Evolutionary conservation across 2,797 vertebrate species (phyloP), one percentile per base, ranked within the genome.

Genomic region (Staurois parvus): DNA sequence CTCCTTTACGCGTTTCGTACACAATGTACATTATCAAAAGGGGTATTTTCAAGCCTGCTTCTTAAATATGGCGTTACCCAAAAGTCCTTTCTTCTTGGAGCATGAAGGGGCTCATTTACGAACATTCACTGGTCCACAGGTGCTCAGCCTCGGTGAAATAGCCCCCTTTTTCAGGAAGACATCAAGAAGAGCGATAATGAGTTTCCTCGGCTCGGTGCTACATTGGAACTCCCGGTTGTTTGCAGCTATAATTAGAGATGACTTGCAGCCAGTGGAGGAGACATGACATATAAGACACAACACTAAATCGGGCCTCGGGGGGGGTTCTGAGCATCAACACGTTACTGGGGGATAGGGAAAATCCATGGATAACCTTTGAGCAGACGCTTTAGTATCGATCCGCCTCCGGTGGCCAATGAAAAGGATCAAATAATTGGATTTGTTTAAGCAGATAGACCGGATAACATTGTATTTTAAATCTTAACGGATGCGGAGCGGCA

Each of bases 341-440:
- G 76, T 85, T 76, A 85, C 66, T 52, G 7, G 19, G n/a, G 19
- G 62, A 82, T 28, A 29, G 28, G 56, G 80, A 67, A 78, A 86
- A 83, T 86, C 79, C 69, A 86, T 82, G 67, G 28, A 29, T 86
- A 69, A 66, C 67, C 84, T 82, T 82, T 86, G 37, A n/a, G 34
- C 30, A 82, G 84, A 66, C 30, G 73, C 66, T 77, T 82, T 62
- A 19, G 66, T 72, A 86, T 86, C 45, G 84, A 82, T 82, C 64
- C 8, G 45, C 21, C 29, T 26, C 40, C 40, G 28, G 17, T 28
- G 40, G 42, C 73, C 67, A 77, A 72, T 86, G 32, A 72, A 66
- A 45, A 29, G 29, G 24, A 24, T 72, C 32, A 28, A 86, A 80
- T 69, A 37, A 80, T 80, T 26, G 28, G 29, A 81, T 85, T 85